Conservation (phyloP, 2,113 vertebrate genomes). For the Meles meles region DNA sequence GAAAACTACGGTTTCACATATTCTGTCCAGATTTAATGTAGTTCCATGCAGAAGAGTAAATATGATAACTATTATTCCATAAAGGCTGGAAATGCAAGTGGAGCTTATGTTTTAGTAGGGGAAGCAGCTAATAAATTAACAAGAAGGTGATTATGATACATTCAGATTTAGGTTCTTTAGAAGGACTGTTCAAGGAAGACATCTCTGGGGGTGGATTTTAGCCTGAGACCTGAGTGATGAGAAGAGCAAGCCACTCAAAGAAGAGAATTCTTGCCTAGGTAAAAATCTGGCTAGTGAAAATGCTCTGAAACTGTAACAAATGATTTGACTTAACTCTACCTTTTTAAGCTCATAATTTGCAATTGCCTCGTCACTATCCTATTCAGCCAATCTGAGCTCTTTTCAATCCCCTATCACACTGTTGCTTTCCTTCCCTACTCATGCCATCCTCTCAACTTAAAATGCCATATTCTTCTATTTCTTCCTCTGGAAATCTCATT, state of each 20-base stretch:
- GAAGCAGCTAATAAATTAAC: slow-evolving; percentile 6
- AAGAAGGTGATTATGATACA: not conserved
- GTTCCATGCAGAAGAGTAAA: not conserved
- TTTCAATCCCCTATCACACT: not conserved
- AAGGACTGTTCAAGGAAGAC: not conserved
- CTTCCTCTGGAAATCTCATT: not conserved
- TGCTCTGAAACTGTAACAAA: not conserved
- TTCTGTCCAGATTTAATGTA: not conserved
- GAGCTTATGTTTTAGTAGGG: not conserved
- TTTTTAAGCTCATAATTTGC: not conserved
- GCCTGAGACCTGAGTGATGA: not conserved
- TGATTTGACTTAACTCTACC: not conserved
- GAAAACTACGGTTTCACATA: not conserved
- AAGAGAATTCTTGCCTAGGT: not conserved
- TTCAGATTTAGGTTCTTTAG: slow-evolving; percentile 9
- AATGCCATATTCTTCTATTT: not conserved
- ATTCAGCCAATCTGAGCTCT: not conserved
- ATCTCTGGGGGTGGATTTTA: not conserved
- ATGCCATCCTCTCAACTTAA: not conserved
- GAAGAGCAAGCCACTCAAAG: not conserved
- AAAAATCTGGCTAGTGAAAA: not conserved
- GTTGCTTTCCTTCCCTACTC: not conserved
- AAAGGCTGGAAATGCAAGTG: not conserved
- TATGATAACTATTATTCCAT: not conserved
- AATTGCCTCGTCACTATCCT: not conserved